Conservation (phyloP, 2,888 invertebrate species). For the Drosophila peninsularis region DNA sequence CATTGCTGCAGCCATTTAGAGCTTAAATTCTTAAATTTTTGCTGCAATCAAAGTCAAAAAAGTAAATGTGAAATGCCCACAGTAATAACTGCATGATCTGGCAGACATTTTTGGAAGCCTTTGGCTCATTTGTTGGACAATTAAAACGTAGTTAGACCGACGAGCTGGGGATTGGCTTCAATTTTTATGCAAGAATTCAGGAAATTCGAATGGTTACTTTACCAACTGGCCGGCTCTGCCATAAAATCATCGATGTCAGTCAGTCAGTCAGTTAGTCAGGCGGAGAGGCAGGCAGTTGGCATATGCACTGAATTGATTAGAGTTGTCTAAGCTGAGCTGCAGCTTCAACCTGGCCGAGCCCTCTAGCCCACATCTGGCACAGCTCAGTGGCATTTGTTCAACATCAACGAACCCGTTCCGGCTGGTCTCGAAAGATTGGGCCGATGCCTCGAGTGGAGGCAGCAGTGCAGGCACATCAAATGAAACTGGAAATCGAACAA, state of each 20-base stretch:
- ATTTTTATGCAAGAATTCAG: conserved; percentile 16
- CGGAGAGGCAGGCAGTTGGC: conserved; percentile 31
- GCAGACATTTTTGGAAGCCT: not conserved
- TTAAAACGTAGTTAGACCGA: conserved; percentile 12
- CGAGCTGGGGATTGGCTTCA: conserved; percentile 2
- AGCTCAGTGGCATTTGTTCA: conserved; percentile 64
- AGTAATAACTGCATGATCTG: not conserved
- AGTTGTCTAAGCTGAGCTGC: conserved; percentile 22
- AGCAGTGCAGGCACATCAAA: conserved; percentile 33
- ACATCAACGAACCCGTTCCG: conserved; percentile 50
- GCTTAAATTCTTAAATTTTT: not conserved
- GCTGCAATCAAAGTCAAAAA: not conserved
- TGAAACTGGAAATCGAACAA: conserved; percentile 57
- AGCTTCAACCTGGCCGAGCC: not conserved
- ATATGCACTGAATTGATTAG: conserved; percentile 59
- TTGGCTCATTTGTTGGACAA: conserved; percentile 6
- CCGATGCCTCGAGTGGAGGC: conserved; percentile 2
- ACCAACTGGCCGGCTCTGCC: conserved; percentile 15
- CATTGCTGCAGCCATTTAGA: not conserved
- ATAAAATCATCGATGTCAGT: conserved; percentile 45
- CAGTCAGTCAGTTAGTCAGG: conserved; percentile 27
- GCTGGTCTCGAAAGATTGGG: conserved; percentile 4
- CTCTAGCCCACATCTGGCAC: conserved; percentile 14
- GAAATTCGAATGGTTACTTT: conserved; percentile 25
- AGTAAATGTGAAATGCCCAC: not conserved